Percentiles rank a stretch among this genome's conserved stretches.
Evolutionary conservation across 2,113 vertebrate species (phyloP).

Genomic region (Ophiodon elongatus): DNA sequence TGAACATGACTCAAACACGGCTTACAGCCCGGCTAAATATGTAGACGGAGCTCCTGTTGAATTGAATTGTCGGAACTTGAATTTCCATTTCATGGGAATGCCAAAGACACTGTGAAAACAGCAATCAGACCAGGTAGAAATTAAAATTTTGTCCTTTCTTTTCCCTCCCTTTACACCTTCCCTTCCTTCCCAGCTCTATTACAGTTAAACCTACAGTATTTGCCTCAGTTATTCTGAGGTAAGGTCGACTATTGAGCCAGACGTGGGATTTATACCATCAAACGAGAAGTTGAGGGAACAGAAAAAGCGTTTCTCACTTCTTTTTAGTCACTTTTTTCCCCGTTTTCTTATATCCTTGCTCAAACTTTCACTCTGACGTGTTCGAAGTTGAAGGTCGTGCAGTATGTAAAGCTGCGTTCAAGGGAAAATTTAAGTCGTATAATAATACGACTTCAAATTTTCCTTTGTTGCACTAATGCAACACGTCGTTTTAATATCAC

Average conservation of each 20-base stretch:
- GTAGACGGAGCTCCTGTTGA: constrained; percentile 15
- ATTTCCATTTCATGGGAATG: neutral
- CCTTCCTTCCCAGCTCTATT: neutral
- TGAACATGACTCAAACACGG: constrained; percentile 44
- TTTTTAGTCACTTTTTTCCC: neutral
- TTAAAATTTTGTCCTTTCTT: neutral
- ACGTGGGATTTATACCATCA: constrained; percentile 6
- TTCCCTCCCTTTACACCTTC: neutral
- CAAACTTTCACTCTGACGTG: neutral
- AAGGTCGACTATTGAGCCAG: neutral
- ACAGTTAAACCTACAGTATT: neutral
- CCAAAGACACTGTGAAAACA: neutral
- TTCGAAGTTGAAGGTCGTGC: constrained; percentile 25
- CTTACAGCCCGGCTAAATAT: constrained; percentile 19
- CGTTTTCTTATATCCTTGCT: neutral
- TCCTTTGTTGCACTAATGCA: constrained; percentile 36
- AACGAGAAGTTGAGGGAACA: neutral
- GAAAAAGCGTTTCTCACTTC: neutral
- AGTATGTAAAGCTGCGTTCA: neutral
- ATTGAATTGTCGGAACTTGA: constrained; percentile 1
- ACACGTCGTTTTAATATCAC: constrained; percentile 31
- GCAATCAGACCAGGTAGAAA: neutral
- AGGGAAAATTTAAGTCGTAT: constrained; percentile 9
- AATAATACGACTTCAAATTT: constrained; percentile 6
- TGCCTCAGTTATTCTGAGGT: neutral